Conservation (phyloP, 1,140 invertebrate genomes). For the Drosophila repleta region DNA sequence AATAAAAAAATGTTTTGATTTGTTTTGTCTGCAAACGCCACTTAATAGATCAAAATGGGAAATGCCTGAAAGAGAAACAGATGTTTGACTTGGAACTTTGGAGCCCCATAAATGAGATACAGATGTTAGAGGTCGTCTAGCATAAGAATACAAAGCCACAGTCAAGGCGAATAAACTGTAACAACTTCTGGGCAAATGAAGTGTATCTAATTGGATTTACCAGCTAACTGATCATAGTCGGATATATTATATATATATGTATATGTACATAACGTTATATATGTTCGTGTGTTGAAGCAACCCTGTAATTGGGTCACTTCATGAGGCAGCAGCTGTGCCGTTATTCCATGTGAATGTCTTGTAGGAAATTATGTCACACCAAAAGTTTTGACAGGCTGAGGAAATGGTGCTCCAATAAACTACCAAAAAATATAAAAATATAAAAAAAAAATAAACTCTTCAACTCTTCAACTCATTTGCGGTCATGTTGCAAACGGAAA, state of each 20-base stretch:
- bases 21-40: constrained; percentile 49
- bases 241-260: not conserved
- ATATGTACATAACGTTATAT: not conserved
- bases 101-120: constrained; percentile 8
- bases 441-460: not conserved
- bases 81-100: constrained; percentile 3
- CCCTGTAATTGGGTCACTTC: constrained; percentile 33
- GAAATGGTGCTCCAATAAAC: constrained; percentile 49
- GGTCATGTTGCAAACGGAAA: constrained; percentile 60
- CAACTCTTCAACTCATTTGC: constrained; percentile 33
- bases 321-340: constrained; percentile 18
- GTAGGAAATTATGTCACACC: constrained; percentile 57
- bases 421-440: not conserved
- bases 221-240: constrained; percentile 14
- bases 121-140: constrained; percentile 45
- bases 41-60: constrained; percentile 44
- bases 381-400: constrained; percentile 28
- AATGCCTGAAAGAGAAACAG: constrained; percentile 12
- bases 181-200: constrained; percentile 48
- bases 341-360: constrained; percentile 38
- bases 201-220: constrained; percentile 43
- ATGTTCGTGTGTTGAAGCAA: not conserved
- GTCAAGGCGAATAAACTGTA: constrained; percentile 55
- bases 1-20: constrained; percentile 51
- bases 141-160: constrained; percentile 49